Percentiles rank a stretch among this genome's conserved stretches.
phyloP scores from a whole-genome alignment of 2,113 vertebrate species.

The Callochromis pleurospilus region DNA sequence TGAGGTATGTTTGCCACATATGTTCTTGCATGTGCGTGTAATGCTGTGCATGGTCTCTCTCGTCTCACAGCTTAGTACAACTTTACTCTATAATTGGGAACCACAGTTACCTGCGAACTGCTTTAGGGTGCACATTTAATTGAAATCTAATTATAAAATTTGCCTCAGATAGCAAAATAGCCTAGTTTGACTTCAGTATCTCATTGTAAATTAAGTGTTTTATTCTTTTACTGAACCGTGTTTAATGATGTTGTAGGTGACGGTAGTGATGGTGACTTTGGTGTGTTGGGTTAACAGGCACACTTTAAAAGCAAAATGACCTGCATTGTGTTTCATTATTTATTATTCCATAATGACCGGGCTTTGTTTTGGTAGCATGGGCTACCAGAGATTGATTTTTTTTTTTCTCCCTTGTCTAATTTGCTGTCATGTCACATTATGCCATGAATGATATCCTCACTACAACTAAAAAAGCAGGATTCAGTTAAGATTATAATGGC shows the following conservation, averaged over 20 bases:
- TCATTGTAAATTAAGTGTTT: not conserved
- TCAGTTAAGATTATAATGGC: constrained; percentile 35
- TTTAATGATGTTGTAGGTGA: not conserved
- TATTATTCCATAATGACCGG: not conserved
- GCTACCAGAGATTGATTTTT: constrained; percentile 24
- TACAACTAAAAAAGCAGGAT: constrained; percentile 23
- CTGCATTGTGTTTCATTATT: not conserved
- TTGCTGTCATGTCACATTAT: constrained; percentile 43
- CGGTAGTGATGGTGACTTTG: not conserved
- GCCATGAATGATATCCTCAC: constrained; percentile 13
- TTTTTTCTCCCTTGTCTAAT: constrained; percentile 18
- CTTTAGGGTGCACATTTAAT: constrained; percentile 43
- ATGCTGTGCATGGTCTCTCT: not conserved
- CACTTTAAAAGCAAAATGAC: not conserved
- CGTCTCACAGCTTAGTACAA: not conserved
- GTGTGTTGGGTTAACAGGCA: not conserved
- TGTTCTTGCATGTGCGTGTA: not conserved
- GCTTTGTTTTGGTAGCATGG: not conserved
- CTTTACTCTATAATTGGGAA: constrained; percentile 37
- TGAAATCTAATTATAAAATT: constrained; percentile 48
- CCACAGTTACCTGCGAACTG: constrained; percentile 19
- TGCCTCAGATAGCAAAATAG: constrained; percentile 34
- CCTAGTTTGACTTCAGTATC: constrained; percentile 28
- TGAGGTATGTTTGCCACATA: not conserved
- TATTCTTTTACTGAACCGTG: not conserved